Base-by-base conservation (phyloP, 2,797 vertebrate species). In the Tenualosa thibaudeaui region DNA sequence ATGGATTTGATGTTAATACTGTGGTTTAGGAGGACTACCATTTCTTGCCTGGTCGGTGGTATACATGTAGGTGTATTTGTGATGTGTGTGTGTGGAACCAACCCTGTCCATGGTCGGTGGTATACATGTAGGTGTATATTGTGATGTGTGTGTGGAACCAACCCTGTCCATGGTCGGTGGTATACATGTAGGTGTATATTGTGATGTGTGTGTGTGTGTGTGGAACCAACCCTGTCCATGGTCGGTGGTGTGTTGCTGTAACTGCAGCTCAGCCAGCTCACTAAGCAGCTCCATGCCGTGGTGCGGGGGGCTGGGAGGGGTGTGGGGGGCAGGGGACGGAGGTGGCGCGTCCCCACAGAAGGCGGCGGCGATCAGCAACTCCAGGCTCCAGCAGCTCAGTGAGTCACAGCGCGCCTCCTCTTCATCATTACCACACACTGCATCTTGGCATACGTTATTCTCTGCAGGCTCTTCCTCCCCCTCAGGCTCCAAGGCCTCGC, bases 241-340 rank as follows among this genome's bases (percentile, higher is more conserved):
- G 85, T 92, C 93, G 84, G 86, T 90, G 92, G 83, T 90, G 94
- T 93, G 96, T 89, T 92, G 95, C 88, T 95, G 97, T 56, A 93
- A 90, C 93, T 98, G 97, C 92, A 99, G 94, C 89, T 98, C 97
- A 0, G 97, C 98, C 88, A 99, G 92, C 89, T 99, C 98, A 2
- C 98, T 98, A 88, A 99, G 97, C 89, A 99, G 96, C 90, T 97
- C 96, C 78, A 99, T 98, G 84, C 98, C 98, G 3, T 96, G 96
- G 4, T 96, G 95, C 90, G 96, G 87, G 3, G 94, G 94, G 81
- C 86, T 90, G 0, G 94, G 91, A 0, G 89, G 40, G 81, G 86
- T 92, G 60, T 89, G 88, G 88, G 88, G 91, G 53, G 91, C 92
- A 88, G 95, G 85, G 81, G 94, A 94, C 56, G 95, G 93, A 0